These are phyloP conservation scores for Ectemnius continuus DNA, from an alignment of 2,888 invertebrate species.

Conservation along the genomic window DNA sequence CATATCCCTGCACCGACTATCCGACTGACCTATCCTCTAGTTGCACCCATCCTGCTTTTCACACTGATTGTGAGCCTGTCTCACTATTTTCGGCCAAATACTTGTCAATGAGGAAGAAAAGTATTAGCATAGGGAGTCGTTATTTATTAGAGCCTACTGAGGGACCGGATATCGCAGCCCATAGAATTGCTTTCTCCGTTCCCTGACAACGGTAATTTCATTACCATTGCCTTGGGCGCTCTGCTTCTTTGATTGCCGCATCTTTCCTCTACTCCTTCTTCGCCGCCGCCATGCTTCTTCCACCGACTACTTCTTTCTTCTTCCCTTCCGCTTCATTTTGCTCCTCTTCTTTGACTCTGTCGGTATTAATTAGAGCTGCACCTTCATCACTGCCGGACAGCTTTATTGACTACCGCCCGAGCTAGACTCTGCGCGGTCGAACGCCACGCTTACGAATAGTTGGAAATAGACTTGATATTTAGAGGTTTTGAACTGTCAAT, in stretches of 20 bases:
- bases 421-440: no score
- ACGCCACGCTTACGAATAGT: no score
- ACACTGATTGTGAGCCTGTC: no score
- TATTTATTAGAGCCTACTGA: slow-evolving; percentile 26
- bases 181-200: slow-evolving; percentile 34
- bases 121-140: slow-evolving; percentile 22
- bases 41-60: no score
- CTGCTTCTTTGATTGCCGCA: slow-evolving; percentile 3
- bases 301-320: not conserved
- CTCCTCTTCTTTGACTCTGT: slow-evolving; percentile 12
- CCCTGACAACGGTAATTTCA: slow-evolving; percentile 35
- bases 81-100: no score
- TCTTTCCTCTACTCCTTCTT: not conserved
- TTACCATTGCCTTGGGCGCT: slow-evolving; percentile 45
- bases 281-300: not conserved
- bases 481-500: slow-evolving; percentile 20
- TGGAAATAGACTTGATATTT: no score
- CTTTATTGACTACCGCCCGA: slow-evolving; percentile 20
- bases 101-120: not conserved
- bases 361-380: slow-evolving; percentile 37
- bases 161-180: slow-evolving; percentile 25
- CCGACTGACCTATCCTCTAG: no score
- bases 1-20: no score
- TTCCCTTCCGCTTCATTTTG: slow-evolving; percentile 33
- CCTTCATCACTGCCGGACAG: slow-evolving; percentile 29